Conservation (phyloP, 1,140 invertebrate genomes). For the Andricus grossulariae region DNA sequence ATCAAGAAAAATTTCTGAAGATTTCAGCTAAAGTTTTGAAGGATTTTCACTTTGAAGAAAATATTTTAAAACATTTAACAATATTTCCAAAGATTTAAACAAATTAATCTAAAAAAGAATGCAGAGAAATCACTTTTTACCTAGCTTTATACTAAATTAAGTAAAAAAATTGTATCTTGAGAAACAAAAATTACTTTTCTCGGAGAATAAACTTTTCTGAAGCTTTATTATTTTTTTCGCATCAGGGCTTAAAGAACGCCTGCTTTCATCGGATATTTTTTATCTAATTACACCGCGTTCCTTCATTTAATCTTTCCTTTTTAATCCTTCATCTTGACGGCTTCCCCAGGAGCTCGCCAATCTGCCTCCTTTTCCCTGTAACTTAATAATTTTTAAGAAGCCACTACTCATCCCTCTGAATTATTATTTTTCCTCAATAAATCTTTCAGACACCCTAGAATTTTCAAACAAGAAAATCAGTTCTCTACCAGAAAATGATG, state of each 20-base stretch:
- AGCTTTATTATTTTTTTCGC: background rate
- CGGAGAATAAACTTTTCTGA: background rate
- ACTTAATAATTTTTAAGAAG: conserved; percentile 23
- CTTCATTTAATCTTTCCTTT: conserved; percentile 15
- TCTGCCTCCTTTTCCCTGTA: conserved; percentile 19
- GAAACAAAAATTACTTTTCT: background rate
- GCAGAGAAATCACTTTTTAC: no score
- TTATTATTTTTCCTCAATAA: conserved; percentile 9
- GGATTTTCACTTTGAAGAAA: no score
- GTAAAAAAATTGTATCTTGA: no score
- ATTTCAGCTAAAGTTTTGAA: no score
- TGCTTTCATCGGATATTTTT: background rate
- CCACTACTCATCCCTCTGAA: conserved; percentile 4
- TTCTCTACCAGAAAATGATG: no score
- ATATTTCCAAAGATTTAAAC: no score
- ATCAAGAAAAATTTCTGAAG: no score
- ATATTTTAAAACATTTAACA: no score
- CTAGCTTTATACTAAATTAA: no score
- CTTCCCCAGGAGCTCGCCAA: conserved; percentile 21
- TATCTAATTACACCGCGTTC: conserved; percentile 26
- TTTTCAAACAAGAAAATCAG: no score
- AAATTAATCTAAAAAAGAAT: no score
- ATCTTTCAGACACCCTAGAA: conserved; percentile 3
- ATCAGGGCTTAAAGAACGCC: background rate
- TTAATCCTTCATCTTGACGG: conserved; percentile 28